Evolutionary conservation across 2,888 invertebrate genomes (phyloP), one percentile per base, ranked within the genome.

Genomic region (Chelonus formosanus): DNA sequence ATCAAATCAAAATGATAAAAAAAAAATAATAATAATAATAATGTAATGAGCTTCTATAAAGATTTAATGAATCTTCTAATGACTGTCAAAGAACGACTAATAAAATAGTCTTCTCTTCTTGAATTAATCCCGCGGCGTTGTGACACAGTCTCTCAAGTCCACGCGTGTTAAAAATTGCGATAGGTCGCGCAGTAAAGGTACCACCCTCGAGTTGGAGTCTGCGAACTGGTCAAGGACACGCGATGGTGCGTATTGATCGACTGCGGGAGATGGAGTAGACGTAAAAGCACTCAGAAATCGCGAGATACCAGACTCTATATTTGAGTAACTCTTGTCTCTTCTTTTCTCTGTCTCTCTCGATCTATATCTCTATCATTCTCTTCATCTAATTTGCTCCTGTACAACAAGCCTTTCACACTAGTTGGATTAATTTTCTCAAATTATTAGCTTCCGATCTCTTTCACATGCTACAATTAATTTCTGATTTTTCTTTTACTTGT

Each of bases 211-310:
- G 67, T 72, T 70, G 76, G 78, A 78, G 77, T 77, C 77, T 79
- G 80, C 75, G 74, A 79, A 76, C 74, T 79, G 80, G 82, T 80
- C 81, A 82, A 82, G 81, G 82, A 79, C 79, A 73, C 73, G 73
- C 74, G 73, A 75, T 74, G 75, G 75, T 76, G 76, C 76, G 82
- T 81, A 83, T 83, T 80, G 81, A 81, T 82, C 83, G 79, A 74
- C 73, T 74, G 74, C 73, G 71, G 68, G 53, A 53, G 32, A 52
- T 32, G 40, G 57, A 32, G 43, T 43, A 57, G n/a, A 44, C 20
- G 57, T 44, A 34, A 5, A 40, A 36, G 36, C n/a, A 5, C 40
- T 35, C 36, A 7, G 5, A 35, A 20, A 31, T 5, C 10, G 44
- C 43, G 6, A 44, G 35, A 44, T 43, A 44, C 10, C 6, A 40